These are phyloP conservation scores for Cotesia vestalis DNA, from an alignment of 1,140 invertebrate genomes.

Conservation along the genomic window DNA sequence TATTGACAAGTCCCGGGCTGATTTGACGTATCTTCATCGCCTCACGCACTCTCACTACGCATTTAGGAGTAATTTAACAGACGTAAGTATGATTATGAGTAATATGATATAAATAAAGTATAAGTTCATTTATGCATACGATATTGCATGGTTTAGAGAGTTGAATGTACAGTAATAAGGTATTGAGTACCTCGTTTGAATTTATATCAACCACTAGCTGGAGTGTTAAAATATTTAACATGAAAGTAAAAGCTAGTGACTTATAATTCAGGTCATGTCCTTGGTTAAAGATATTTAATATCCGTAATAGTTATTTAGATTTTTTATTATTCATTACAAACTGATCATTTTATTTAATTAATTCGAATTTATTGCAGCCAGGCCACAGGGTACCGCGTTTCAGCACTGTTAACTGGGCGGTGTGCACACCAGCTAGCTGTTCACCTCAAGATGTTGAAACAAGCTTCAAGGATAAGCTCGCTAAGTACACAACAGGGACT, in stretches of 20 bases:
- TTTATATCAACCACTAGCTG: not conserved
- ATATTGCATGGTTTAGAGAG: not conserved
- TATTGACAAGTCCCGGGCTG: constrained; percentile 62
- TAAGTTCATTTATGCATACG: no score
- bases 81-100: constrained; percentile 67
- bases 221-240: not conserved
- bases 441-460: constrained; percentile 67
- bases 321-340: not conserved
- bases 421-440: constrained; percentile 72
- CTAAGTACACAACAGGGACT: constrained; percentile 60
- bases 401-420: constrained; percentile 71
- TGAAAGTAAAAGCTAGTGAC: constrained; percentile 9
- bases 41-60: constrained; percentile 72
- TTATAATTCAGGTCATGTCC: no score
- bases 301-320: not conserved
- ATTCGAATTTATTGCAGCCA: constrained; percentile 61
- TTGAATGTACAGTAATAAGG: not conserved
- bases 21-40: constrained; percentile 66
- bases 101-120: no score
- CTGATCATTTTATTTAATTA: constrained; percentile 2
- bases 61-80: constrained; percentile 71
- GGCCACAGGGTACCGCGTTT: constrained; percentile 73
- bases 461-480: constrained; percentile 63
- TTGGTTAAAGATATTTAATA: not conserved
- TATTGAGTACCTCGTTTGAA: constrained; percentile 21